Percentiles rank a stretch among this genome's conserved stretches.
phyloP scores from a whole-genome alignment of 2,888 invertebrate genomes.

The Tetragnatha montana region DNA sequence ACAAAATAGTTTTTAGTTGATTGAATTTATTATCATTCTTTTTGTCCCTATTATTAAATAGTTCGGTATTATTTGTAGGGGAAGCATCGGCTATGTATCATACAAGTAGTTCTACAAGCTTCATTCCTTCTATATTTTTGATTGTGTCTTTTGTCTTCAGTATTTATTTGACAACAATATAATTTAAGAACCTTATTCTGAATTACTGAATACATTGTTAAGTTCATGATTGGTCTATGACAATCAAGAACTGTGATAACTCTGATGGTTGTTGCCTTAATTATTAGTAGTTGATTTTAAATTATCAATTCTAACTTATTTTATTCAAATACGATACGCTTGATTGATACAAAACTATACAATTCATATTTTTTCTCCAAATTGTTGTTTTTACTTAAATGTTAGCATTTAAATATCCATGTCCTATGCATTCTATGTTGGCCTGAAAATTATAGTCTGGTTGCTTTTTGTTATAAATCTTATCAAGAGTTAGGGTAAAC shows the following conservation, averaged over 20 bases:
- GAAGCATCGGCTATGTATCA: slow-evolving; percentile 36
- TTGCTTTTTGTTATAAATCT: no score
- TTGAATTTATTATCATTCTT: background rate
- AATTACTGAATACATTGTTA: background rate
- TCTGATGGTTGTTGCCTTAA: slow-evolving; percentile 33
- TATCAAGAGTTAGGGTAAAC: no score
- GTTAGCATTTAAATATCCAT: no score
- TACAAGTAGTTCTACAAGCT: slow-evolving; percentile 2
- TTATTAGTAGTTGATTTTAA: no score
- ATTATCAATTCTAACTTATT: no score
- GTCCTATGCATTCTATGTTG: no score
- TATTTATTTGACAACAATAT: background rate
- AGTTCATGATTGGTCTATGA: slow-evolving; percentile 2
- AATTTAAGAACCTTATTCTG: background rate
- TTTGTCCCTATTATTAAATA: background rate
- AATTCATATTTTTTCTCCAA: no score
- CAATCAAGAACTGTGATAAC: slow-evolving; percentile 2
- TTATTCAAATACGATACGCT: no score
- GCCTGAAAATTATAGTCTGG: no score
- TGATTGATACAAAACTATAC: no score
- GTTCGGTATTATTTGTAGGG: background rate
- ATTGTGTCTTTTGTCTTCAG: background rate
- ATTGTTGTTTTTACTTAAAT: no score
- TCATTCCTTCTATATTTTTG: background rate
- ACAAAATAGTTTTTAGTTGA: background rate